Percentiles rank a stretch among this genome's conserved stretches.
Evolutionary conservation across 1,140 invertebrate species (phyloP).

Genomic region (Brachionus calyciflorus): DNA sequence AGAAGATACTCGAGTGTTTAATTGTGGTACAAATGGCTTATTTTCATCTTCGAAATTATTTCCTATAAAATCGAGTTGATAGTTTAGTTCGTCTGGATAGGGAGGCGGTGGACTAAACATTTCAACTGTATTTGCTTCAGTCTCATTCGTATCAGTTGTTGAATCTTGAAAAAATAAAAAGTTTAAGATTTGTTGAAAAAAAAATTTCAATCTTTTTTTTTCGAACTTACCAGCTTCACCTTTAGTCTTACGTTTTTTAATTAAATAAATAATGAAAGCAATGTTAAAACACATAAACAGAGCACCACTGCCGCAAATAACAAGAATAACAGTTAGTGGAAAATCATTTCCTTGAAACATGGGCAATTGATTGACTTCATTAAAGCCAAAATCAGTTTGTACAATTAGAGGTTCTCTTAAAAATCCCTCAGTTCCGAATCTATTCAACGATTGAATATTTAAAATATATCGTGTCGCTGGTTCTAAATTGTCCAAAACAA

Average conservation of each 20-base stretch:
- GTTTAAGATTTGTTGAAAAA: not conserved
- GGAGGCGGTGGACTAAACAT: conserved; percentile 45
- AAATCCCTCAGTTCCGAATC: conserved; percentile 40
- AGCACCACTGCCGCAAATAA: conserved; percentile 37
- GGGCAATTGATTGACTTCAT: conserved; percentile 45
- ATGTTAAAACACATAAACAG: conserved; percentile 42
- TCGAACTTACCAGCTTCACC: conserved; percentile 42
- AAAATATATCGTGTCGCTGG: conserved; percentile 39
- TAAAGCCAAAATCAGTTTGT: conserved; percentile 45
- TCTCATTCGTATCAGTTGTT: conserved; percentile 40
- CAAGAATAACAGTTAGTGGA: conserved; percentile 33
- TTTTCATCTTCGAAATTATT: conserved; percentile 42
- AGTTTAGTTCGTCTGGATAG: conserved; percentile 42
- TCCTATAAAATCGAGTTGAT: conserved; percentile 4
- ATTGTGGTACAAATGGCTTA: conserved; percentile 41
- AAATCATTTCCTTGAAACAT: conserved; percentile 39
- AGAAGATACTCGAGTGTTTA: not conserved
- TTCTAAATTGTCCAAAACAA: conserved; percentile 30
- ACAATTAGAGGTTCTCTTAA: conserved; percentile 43
- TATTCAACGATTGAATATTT: conserved; percentile 36
- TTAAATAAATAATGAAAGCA: conserved; percentile 38
- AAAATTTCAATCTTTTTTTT: not conserved
- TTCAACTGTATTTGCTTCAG: conserved; percentile 44
- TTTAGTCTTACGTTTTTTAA: conserved; percentile 25
- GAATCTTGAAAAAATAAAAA: conserved; percentile 8